phyloP scores from a whole-genome alignment of 2,797 vertebrate species.

The Ambastaia sidthimunki region DNA sequence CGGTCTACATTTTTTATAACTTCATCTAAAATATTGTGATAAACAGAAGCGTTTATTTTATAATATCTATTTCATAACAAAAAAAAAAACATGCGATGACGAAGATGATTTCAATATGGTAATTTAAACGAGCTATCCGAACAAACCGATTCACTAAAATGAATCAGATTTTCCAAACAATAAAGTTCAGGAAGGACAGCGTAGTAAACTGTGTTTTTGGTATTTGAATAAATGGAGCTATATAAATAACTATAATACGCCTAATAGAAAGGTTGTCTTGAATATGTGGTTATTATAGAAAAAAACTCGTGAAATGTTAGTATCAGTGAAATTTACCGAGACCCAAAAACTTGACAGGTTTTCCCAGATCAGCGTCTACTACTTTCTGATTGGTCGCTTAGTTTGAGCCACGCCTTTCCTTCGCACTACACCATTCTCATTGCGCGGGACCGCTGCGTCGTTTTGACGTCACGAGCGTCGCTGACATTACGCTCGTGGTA shows the following conservation, averaged over 20 bases:
- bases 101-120: neutral
- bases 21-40: neutral
- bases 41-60: neutral
- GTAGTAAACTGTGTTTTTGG: too few relatives aligned
- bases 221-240: too few relatives aligned
- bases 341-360: neutral
- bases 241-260: too few relatives aligned
- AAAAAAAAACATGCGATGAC: too few relatives aligned
- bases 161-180: too few relatives aligned
- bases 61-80: too few relatives aligned
- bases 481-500: constrained; percentile 59
- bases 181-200: too few relatives aligned
- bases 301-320: neutral
- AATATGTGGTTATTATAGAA: neutral
- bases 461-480: constrained; percentile 64
- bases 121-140: neutral
- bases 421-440: constrained; percentile 47
- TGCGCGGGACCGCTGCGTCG: constrained; percentile 18
- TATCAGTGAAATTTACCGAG: neutral
- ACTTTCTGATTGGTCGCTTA: constrained; percentile 66
- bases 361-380: constrained; percentile 38
- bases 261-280: too few relatives aligned
- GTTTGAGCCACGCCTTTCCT: constrained; percentile 10
- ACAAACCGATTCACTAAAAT: neutral
- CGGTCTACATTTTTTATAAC: too few relatives aligned